A percentile compares a stretch with the other conserved stretches of the same genome.
These are phyloP conservation scores for Neolamprologus cancellatus DNA, from an alignment of 2,113 vertebrate species.

Conservation along the genomic window DNA sequence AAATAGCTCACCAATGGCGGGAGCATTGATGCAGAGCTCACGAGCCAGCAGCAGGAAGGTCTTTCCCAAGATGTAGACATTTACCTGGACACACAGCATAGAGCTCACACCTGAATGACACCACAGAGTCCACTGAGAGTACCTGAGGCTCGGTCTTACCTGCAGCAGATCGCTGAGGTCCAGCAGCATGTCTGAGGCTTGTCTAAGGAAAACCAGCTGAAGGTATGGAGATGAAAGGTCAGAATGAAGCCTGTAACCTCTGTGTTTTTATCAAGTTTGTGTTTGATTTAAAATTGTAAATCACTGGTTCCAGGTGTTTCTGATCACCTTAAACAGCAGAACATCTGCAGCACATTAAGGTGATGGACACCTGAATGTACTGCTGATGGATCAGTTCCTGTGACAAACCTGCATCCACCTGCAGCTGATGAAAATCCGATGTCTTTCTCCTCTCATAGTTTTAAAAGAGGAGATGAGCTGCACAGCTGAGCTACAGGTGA, in stretches of 20 bases:
- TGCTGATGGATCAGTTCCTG: not conserved
- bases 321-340: not conserved
- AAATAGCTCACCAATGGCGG: constrained; percentile 83
- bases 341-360: not conserved
- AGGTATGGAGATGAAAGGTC: not conserved
- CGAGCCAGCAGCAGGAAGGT: constrained; percentile 92
- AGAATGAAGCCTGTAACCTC: not conserved
- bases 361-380: not conserved
- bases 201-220: constrained; percentile 26
- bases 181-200: constrained; percentile 86
- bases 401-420: not conserved
- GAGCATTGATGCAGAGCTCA: constrained; percentile 96
- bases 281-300: not conserved
- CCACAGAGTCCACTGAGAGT: not conserved
- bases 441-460: not conserved
- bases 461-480: not conserved
- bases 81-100: constrained; percentile 74
- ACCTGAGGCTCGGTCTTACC: constrained; percentile 59
- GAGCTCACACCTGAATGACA: not conserved
- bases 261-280: not conserved
- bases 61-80: constrained; percentile 95
- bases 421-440: not conserved
- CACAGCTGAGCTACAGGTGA: not conserved
- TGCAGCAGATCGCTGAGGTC: constrained; percentile 97
- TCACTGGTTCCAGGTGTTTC: not conserved